Percentiles rank a stretch among this genome's conserved stretches.
These are phyloP conservation scores for Loris lydekkerianus DNA, from an alignment of 2,797 vertebrate species.

Conservation along the genomic window DNA sequence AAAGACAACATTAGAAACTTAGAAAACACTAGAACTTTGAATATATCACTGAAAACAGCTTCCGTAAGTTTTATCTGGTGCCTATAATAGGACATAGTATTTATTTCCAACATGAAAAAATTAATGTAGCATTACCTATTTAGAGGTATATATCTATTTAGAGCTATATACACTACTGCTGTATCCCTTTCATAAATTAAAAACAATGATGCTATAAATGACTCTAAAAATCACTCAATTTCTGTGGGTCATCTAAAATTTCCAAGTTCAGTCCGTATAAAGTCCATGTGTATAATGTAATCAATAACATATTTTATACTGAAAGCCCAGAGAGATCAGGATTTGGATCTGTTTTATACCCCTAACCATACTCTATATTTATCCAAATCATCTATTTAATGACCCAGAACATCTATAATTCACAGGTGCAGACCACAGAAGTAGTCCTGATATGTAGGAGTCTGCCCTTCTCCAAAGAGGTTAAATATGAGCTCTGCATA, in stretches of 20 bases:
- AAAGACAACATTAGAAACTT: neutral
- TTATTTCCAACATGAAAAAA: neutral
- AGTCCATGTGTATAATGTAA: neutral
- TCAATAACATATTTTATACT: constrained; percentile 19
- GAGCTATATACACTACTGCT: neutral
- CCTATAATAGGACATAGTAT: neutral
- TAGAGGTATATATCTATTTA: neutral
- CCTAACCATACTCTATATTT: neutral
- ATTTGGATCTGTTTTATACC: neutral
- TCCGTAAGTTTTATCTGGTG: neutral
- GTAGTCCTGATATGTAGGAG: neutral
- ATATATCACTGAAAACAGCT: neutral
- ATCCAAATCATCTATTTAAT: neutral
- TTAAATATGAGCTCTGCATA: neutral
- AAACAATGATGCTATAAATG: neutral
- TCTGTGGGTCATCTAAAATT: neutral
- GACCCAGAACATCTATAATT: neutral
- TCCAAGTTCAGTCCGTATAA: neutral
- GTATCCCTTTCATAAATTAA: constrained; percentile 16
- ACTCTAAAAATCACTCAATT: neutral
- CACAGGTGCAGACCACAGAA: neutral
- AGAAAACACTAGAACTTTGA: neutral
- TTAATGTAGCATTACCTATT: neutral
- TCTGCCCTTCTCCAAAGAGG: neutral
- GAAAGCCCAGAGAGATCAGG: neutral